Percentiles rank a stretch among this genome's conserved stretches.
Evolutionary conservation across 2,888 invertebrate genomes (phyloP).

Genomic region (Myopa testacea): DNA sequence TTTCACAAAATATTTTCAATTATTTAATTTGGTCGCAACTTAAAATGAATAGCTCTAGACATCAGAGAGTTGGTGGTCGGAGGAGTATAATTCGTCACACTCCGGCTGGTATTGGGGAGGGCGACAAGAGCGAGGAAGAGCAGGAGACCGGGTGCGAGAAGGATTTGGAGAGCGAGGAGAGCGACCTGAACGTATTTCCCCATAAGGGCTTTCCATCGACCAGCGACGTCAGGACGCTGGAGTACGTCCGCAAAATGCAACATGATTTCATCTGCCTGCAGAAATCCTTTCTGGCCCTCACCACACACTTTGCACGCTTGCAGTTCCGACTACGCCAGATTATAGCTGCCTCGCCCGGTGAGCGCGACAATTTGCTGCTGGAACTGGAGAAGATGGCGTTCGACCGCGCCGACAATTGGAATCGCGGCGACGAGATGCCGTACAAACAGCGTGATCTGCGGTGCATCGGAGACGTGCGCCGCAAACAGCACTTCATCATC

Average conservation of each 20-base stretch:
- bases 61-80: neutral
- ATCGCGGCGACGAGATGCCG: slow-evolving; percentile 50
- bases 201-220: slow-evolving; percentile 41
- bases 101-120: slow-evolving; percentile 50
- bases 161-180: neutral
- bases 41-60: neutral
- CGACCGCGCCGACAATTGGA: slow-evolving; percentile 46
- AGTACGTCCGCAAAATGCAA: slow-evolving; percentile 57
- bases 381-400: slow-evolving; percentile 56
- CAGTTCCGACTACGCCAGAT: slow-evolving; percentile 61
- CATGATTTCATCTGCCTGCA: slow-evolving; percentile 56
- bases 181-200: neutral
- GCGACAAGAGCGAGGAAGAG: slow-evolving; percentile 12
- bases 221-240: slow-evolving; percentile 36
- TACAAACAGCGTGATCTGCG: slow-evolving; percentile 50
- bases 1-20: neutral
- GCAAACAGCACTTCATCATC: slow-evolving; percentile 36
- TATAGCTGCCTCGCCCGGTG: slow-evolving; percentile 49
- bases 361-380: slow-evolving; percentile 50
- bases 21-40: neutral
- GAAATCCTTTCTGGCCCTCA: slow-evolving; percentile 54
- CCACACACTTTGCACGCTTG: slow-evolving; percentile 60
- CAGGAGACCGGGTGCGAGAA: too few species aligned
- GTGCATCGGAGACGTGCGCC: slow-evolving; percentile 53
- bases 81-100: too few species aligned